These are phyloP conservation scores for Chalcis sispes DNA, from an alignment of 2,888 invertebrate genomes.

Conservation along the genomic window DNA sequence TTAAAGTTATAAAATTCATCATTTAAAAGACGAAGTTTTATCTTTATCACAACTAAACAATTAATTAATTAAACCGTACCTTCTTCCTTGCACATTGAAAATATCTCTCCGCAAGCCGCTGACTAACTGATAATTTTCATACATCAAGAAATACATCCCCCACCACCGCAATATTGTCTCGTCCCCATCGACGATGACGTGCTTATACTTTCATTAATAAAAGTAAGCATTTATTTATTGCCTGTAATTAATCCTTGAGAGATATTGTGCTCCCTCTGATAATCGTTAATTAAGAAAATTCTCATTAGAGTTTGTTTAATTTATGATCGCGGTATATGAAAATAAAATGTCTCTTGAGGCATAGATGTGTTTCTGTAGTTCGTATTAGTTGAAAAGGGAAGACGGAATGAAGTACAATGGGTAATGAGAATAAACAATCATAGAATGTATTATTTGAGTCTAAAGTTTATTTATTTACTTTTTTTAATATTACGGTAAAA, in stretches of 20 bases:
- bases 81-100: slow-evolving; percentile 32
- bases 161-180: neutral
- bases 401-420: too few species aligned
- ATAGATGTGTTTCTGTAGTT: too few species aligned
- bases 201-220: neutral
- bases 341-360: slow-evolving; percentile 4
- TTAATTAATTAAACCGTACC: slow-evolving; percentile 33
- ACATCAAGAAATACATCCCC: slow-evolving; percentile 11
- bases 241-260: slow-evolving; percentile 15
- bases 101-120: neutral
- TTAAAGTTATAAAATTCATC: too few species aligned
- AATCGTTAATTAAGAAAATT: neutral
- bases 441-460: too few species aligned
- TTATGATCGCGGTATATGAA: slow-evolving; percentile 22
- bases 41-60: too few species aligned
- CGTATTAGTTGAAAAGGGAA: too few species aligned
- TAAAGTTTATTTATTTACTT: too few species aligned
- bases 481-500: too few species aligned
- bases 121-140: slow-evolving; percentile 1
- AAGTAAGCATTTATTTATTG: slow-evolving; percentile 8
- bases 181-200: neutral
- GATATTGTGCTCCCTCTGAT: neutral
- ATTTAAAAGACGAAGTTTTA: too few species aligned
- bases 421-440: too few species aligned
- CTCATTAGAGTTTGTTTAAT: slow-evolving; percentile 11